Evolutionary conservation across 2,113 vertebrate species (phyloP).

Genomic region (Engraulis encrasicolus): DNA sequence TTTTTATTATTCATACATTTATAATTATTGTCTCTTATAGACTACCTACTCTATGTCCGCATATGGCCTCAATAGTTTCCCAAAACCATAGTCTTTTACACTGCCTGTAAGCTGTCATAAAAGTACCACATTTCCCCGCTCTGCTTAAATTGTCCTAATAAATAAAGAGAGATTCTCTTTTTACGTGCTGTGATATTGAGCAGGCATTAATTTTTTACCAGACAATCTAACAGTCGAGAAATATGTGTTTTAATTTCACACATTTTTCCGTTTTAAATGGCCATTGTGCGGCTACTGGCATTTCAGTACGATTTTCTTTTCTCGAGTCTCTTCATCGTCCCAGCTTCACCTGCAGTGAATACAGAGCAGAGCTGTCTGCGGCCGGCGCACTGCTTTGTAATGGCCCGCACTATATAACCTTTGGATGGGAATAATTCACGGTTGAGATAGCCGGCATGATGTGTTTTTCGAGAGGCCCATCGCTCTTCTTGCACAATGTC

Average conservation of each 20-base stretch:
- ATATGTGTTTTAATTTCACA: slow-evolving; percentile 7
- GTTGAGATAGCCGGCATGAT: neutral
- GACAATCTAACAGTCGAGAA: neutral
- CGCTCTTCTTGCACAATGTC: neutral
- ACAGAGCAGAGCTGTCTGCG: neutral
- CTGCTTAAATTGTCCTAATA: neutral
- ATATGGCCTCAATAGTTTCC: neutral
- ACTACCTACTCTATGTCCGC: no score
- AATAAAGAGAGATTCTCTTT: neutral
- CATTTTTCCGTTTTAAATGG: neutral
- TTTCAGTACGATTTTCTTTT: neutral
- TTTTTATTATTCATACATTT: no score
- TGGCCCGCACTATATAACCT: neutral
- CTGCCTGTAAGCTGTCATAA: neutral
- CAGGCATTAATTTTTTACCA: neutral
- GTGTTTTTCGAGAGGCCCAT: neutral
- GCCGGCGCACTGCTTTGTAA: neutral
- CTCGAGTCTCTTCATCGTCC: neutral
- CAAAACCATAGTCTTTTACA: neutral
- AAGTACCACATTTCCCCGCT: neutral
- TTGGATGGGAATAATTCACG: neutral
- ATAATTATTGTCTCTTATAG: neutral
- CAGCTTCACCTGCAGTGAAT: neutral
- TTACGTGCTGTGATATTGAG: neutral
- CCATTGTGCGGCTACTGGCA: neutral